Evolutionary conservation across 1,140 invertebrate species (phyloP).

Genomic region (Drosophila rhopaloa): DNA sequence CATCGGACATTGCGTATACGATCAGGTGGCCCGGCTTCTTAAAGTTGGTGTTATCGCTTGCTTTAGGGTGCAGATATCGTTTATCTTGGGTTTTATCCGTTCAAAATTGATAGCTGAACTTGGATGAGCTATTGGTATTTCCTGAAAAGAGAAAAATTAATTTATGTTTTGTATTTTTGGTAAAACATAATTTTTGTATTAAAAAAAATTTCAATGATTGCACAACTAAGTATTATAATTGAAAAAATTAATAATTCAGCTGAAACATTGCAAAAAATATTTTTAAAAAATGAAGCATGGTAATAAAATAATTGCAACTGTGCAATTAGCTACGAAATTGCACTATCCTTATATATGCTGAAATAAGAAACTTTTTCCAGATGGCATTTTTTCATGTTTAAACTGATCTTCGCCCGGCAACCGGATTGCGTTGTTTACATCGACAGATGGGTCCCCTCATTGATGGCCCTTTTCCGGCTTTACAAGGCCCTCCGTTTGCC

Average conservation of each 20-base stretch:
- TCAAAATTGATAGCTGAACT: conserved; percentile 22
- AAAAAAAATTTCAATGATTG: no score
- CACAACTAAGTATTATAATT: not conserved
- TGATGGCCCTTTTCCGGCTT: conserved; percentile 6
- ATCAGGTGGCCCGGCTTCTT: conserved; percentile 27
- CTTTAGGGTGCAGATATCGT: conserved; percentile 1
- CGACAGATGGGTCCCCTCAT: not conserved
- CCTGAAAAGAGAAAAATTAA: not conserved
- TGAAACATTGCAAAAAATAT: no score
- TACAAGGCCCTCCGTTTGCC: not conserved
- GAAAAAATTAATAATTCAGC: not conserved
- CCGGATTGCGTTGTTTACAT: conserved; percentile 25
- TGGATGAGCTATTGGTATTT: not conserved
- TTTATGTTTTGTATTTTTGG: no score
- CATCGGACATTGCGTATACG: conserved; percentile 42
- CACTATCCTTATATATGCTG: no score
- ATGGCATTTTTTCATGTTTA: not conserved
- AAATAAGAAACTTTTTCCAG: conserved; percentile 1
- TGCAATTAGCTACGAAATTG: not conserved
- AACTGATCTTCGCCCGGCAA: conserved; percentile 3
- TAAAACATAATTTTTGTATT: no score
- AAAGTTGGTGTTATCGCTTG: not conserved
- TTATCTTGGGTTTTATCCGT: conserved; percentile 22
- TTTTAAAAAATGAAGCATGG: not conserved
- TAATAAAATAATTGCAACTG: not conserved